Percentiles rank a stretch among this genome's conserved stretches.
Evolutionary conservation across 2,113 vertebrate genomes (phyloP).

Genomic region (Pterocles orientalis): DNA sequence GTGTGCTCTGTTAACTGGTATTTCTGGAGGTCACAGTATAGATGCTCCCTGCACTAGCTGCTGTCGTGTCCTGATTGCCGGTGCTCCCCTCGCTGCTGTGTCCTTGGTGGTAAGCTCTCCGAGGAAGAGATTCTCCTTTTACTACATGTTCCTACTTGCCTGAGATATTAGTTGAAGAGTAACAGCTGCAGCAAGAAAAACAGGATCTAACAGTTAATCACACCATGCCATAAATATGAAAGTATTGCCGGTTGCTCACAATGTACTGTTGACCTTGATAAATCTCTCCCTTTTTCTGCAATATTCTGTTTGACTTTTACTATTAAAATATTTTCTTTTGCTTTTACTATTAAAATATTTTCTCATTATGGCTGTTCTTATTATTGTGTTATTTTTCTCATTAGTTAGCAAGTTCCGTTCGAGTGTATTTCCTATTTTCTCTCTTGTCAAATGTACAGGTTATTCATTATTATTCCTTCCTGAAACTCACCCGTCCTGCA

Average conservation of each 20-base stretch:
- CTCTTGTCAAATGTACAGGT: neutral
- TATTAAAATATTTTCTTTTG: neutral
- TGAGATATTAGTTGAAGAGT: neutral
- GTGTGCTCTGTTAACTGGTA: too few species aligned
- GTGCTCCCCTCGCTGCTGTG: accelerated
- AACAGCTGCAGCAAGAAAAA: neutral
- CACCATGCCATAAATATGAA: neutral
- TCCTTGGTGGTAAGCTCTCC: neutral
- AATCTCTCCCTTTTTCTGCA: neutral
- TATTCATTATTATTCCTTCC: neutral
- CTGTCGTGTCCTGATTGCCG: accelerated
- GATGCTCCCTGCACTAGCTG: neutral
- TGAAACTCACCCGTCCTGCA: neutral
- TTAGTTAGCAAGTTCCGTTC: neutral
- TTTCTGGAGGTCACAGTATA: neutral
- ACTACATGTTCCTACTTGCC: neutral
- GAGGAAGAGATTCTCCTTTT: neutral
- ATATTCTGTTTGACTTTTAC: neutral
- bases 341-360: neutral
- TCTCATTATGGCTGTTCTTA: neutral
- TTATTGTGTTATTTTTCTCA: neutral
- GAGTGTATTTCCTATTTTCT: neutral
- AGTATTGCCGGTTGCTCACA: neutral
- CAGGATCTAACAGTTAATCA: neutral
- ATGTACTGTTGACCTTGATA: neutral